Conservation (phyloP, 2,113 vertebrate genomes). For the Thymallus thymallus region DNA sequence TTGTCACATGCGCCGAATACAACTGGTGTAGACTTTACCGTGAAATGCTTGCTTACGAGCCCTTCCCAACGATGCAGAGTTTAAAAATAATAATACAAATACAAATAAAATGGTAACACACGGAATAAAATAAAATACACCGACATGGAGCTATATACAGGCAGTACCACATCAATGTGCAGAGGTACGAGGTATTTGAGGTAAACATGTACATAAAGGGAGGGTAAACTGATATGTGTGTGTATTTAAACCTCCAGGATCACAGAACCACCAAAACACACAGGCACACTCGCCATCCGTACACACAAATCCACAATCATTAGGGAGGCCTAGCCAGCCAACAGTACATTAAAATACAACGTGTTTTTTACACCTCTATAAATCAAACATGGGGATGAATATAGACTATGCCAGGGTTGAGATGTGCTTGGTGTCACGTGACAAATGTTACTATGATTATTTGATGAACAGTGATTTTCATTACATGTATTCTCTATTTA, state of each 20-base stretch:
- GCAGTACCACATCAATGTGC: too few relatives aligned
- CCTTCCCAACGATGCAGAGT: too few relatives aligned
- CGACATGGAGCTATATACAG: too few relatives aligned
- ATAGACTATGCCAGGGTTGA: conserved; percentile 32
- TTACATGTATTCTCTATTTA: conserved; percentile 8
- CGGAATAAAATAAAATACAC: too few relatives aligned
- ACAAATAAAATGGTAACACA: too few relatives aligned
- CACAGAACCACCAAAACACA: conserved; percentile 57
- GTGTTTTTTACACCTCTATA: conserved; percentile 73
- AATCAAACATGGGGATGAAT: conserved; percentile 68
- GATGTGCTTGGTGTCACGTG: conserved; percentile 58
- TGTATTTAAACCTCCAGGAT: conserved; percentile 38
- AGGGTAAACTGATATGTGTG: neutral
- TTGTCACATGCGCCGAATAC: too few relatives aligned
- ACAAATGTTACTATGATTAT: conserved; percentile 60
- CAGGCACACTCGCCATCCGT: conserved; percentile 54
- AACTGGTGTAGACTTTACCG: too few relatives aligned
- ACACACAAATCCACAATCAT: too few relatives aligned
- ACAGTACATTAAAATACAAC: conserved; percentile 72
- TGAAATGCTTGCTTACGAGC: too few relatives aligned
- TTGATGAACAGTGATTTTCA: conserved; percentile 65
- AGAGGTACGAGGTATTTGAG: too few relatives aligned
- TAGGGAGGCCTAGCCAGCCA: conserved; percentile 28
- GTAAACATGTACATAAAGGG: too few relatives aligned
- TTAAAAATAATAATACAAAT: too few relatives aligned